Conservation (phyloP, 2,113 vertebrate species). For the Copsychus sechellarum region DNA sequence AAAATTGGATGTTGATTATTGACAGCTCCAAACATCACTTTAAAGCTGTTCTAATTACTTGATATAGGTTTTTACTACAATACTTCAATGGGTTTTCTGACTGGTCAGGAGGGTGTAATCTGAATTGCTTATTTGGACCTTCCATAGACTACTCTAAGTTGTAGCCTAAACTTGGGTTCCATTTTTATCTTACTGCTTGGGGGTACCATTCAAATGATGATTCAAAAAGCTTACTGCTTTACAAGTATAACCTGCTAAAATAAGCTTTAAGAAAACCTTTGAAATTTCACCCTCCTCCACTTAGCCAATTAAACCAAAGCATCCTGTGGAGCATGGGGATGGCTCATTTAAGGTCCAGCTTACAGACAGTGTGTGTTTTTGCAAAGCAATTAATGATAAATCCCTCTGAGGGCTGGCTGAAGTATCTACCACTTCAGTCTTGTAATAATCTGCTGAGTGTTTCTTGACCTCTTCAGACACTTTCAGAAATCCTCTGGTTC, state of each 20-base stretch:
- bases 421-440: background rate
- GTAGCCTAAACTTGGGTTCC: background rate
- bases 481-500: background rate
- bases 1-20: background rate
- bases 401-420: background rate
- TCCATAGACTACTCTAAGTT: background rate
- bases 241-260: background rate
- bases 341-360: background rate
- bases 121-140: background rate
- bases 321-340: background rate
- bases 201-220: background rate
- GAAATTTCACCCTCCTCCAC: background rate
- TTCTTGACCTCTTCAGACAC: background rate
- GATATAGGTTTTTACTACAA: background rate
- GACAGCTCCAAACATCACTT: background rate
- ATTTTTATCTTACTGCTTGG: background rate
- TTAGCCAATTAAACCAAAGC: background rate
- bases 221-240: background rate
- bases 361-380: background rate
- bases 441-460: background rate
- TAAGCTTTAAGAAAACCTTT: background rate
- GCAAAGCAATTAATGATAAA: background rate
- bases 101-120: background rate
- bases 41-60: background rate
- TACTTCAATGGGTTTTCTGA: background rate